A percentile compares a stretch with the other conserved stretches of the same genome.
These are phyloP conservation scores for Coronaproctus castanopsis DNA, from an alignment of 2,888 invertebrate species.

Conservation along the genomic window DNA sequence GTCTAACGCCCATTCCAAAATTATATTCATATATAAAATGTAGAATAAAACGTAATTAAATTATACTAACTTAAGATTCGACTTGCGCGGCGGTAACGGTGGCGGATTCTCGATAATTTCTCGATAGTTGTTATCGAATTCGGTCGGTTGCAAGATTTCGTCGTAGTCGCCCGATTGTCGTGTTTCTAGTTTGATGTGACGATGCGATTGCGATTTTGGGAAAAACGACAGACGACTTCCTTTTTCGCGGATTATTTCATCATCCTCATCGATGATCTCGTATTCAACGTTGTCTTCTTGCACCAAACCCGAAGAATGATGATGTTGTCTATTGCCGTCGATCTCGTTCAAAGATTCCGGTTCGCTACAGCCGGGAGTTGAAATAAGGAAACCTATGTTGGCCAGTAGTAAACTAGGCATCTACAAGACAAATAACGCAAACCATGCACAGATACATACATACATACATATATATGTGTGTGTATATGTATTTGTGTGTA, in stretches of 20 bases:
- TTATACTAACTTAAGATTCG: no score
- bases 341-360: slow-evolving; percentile 25
- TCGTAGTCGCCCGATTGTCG: slow-evolving; percentile 10
- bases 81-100: slow-evolving; percentile 15
- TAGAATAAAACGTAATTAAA: no score
- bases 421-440: neutral
- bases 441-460: neutral
- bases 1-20: no score
- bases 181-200: neutral
- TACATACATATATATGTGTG: neutral
- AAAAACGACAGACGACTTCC: neutral
- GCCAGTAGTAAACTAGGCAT: slow-evolving; percentile 25
- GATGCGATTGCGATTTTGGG: slow-evolving; percentile 2
- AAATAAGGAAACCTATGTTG: slow-evolving; percentile 24
- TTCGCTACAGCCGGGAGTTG: slow-evolving; percentile 29
- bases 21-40: no score
- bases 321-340: slow-evolving; percentile 4
- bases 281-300: slow-evolving; percentile 11
- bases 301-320: slow-evolving; percentile 4
- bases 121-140: slow-evolving; percentile 6
- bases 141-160: slow-evolving; percentile 5
- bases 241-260: neutral
- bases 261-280: slow-evolving; percentile 9
- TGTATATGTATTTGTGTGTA: no score
- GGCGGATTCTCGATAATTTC: slow-evolving; percentile 12